Base-by-base conservation (phyloP, 1,140 invertebrate species). In the Linepithema humile region DNA sequence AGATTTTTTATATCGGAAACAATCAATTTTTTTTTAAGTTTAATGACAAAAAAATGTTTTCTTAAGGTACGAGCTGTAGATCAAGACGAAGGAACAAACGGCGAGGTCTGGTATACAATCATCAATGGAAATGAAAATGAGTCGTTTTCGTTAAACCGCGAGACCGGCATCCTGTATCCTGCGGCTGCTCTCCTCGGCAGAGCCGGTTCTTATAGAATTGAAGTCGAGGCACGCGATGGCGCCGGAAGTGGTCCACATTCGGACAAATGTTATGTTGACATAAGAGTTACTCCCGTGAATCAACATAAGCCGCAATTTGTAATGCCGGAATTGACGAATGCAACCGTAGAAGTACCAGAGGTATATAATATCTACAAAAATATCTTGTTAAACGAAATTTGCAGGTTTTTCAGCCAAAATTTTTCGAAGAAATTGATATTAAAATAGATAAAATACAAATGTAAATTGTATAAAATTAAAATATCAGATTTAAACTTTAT, bases 261-360 rank as follows among this genome's bases (percentile, higher is more conserved):
- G 0, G 97, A 97, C 91, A 95, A 94, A 2, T 96, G 97, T 3
- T 95, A 95, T 53, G 96, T 98, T 1, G 96, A 97, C 62, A 96
- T 99, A 29, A 95, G 96, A 55, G 97, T 99, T 7, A 94, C 97
- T 12, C 96, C 97, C 75, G 97, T 98, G 2, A 99, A 99, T 95
- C 97, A 97, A 85, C 97, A 98, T 94, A 96, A 96, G 84, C 98
- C 98, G 0, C 95, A 96, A 82, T 98, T 98, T 93, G 95, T 97
- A 0, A 95, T 97, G 88, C 98, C 98, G 0, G 96, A 96, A n/a
- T 91, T 96, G 2, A 95, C 96, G 0, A 97, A 97, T 92, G 95
- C 97, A 0, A 97, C 96, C 20, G 95, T 98, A 3, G 96, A 97
- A 91, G 96, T 98, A 87, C 96, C 96, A 0, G 97, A 98, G 93